These are phyloP conservation scores for Amphiura filiformis DNA, from an alignment of 35 echinoderm and acorn worm genomes.

Conservation along the genomic window DNA sequence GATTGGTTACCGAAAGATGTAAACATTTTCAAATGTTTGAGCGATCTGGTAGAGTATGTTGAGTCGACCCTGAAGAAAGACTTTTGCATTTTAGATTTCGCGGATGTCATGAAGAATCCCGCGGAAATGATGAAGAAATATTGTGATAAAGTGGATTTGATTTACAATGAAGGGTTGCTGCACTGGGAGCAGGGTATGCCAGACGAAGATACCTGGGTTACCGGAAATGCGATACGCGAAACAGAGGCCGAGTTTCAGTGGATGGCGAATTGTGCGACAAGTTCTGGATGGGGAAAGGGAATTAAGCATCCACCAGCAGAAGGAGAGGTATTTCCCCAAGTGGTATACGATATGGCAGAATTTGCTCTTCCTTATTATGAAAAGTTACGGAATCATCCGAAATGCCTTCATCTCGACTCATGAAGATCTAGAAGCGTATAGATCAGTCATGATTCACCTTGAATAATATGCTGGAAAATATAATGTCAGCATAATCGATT, in stretches of 20 bases:
- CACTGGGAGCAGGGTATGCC: background rate
- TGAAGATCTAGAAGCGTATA: no score
- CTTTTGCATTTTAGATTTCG: slow-evolving; percentile 16
- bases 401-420: no score
- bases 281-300: no score
- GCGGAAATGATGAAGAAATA: slow-evolving; percentile 10
- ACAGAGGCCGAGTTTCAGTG: slow-evolving; percentile 11
- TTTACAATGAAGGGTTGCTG: slow-evolving; percentile 8
- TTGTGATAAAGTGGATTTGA: slow-evolving; percentile 6
- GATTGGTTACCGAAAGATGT: background rate
- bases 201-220: background rate
- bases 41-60: slow-evolving; percentile 22
- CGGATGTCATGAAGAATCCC: slow-evolving; percentile 21
- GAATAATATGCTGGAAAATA: no score
- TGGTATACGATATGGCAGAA: no score
- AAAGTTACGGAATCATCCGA: no score
- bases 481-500: no score
- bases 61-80: background rate
- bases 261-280: background rate
- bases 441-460: no score
- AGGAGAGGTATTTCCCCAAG: no score
- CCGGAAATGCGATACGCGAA: background rate
- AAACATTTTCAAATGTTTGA: background rate
- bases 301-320: no score
- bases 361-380: no score